Base-by-base conservation (phyloP, 2,888 invertebrate genomes). In the Xanthorhoe designata region DNA sequence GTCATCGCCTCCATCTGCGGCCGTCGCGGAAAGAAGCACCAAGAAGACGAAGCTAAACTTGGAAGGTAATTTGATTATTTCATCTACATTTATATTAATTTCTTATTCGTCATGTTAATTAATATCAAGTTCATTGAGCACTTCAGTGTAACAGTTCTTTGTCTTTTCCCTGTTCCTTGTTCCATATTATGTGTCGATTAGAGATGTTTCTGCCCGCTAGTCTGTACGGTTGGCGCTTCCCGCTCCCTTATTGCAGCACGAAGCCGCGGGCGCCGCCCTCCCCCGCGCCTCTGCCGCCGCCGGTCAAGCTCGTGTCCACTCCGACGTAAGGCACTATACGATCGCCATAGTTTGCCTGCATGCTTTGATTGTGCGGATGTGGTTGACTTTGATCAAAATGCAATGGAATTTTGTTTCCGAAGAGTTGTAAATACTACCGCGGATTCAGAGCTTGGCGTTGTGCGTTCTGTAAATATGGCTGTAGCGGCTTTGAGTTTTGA, bases 211-310 rank as follows among this genome's bases (percentile, higher is more conserved):
- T 92, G 90, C 90, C 91, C 92, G 91, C 90, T 96, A 97, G 97
- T 97, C 96, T 97, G 96, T 97, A 97, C 96, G 97, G 97, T 96
- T 97, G 97, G 97, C 97, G 97, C 96, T 97, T 97, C 96, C 97
- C 97, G 95, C 96, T 97, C 96, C 97, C 97, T 96, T 97, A 97
- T 97, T 97, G 97, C 96, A 97, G 97, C 96, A 97, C 97, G 95
- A 96, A 94, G 96, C 96, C 94, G 96, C 96, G 95, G 95, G 95
- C 95, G 88, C 96, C 96, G 91, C 96, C 96, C 85, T 96, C 96
- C 92, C 96, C 96, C 92, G 95, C 96, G 94, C 96, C 96, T 90
- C 94, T 96, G 94, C 96, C 96, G 86, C 95, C 96, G 85, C 96
- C 96, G 82, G 95, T 96, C 91, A 96, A 96, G 94, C 94, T 96